Conservation (phyloP, 2,113 vertebrate genomes). For the Hemibagrus wyckioides region DNA sequence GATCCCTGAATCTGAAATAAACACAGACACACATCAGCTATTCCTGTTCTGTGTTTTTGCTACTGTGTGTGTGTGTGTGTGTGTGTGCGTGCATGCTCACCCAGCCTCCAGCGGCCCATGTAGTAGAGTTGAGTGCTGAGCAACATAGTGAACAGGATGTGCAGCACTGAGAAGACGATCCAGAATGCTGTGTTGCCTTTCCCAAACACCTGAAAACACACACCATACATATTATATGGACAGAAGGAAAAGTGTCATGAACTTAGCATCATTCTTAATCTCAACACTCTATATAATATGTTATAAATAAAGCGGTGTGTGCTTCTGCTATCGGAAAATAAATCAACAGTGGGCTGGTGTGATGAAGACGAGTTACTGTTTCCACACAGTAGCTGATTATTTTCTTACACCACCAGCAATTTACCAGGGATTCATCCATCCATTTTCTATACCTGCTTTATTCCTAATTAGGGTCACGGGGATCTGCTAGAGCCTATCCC, state of each 20-base stretch:
- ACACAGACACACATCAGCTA: background rate
- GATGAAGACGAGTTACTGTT: too few species aligned
- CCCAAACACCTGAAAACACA: constrained; percentile 84
- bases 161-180: constrained; percentile 92
- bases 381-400: too few species aligned
- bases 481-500: too few species aligned
- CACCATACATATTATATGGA: background rate
- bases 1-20: constrained; percentile 83
- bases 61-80: background rate
- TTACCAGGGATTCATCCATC: too few species aligned
- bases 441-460: too few species aligned
- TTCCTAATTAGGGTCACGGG: too few species aligned
- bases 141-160: constrained; percentile 89
- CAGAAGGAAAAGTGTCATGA: too few species aligned
- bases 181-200: constrained; percentile 90
- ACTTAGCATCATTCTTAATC: background rate
- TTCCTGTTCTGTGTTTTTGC: background rate
- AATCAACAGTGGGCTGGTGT: too few species aligned
- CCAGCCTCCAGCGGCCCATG: constrained; percentile 95
- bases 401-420: too few species aligned
- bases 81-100: constrained; percentile 57
- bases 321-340: too few species aligned
- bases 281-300: too few species aligned
- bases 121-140: constrained; percentile 98
- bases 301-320: too few species aligned